Conservation (phyloP, 2,113 vertebrate species). For the Setophaga kirtlandii region DNA sequence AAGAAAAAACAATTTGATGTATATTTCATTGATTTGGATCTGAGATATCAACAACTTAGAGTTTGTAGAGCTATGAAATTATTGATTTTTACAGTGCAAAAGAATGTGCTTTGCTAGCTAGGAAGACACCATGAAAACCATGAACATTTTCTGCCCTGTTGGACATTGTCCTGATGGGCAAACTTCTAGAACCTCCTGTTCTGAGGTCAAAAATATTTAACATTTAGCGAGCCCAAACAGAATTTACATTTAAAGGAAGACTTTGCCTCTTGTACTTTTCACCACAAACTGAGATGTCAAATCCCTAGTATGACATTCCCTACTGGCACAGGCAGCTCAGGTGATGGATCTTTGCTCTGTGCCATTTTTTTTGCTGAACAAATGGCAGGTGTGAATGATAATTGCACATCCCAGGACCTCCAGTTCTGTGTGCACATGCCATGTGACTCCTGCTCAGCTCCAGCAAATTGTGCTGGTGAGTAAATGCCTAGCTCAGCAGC, state of each 20-base stretch:
- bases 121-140: background rate
- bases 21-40: background rate
- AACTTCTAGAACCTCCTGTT: background rate
- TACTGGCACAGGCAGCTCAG: background rate
- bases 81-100: background rate
- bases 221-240: background rate
- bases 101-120: background rate
- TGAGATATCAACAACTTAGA: background rate
- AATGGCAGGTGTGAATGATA: background rate
- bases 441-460: background rate
- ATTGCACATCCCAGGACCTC: background rate
- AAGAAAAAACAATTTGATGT: background rate
- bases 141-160: background rate
- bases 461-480: background rate
- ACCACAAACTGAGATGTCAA: background rate
- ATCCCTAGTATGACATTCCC: background rate
- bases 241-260: background rate
- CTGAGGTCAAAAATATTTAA: background rate
- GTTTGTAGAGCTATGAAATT: background rate
- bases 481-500: background rate
- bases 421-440: background rate
- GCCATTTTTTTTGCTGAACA: background rate
- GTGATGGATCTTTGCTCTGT: background rate
- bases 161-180: background rate
- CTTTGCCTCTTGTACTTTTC: background rate